Percentiles rank a stretch among this genome's conserved stretches.
Conservation (phyloP, 1,140 invertebrate genomes). For the Bombus superbus region DNA sequence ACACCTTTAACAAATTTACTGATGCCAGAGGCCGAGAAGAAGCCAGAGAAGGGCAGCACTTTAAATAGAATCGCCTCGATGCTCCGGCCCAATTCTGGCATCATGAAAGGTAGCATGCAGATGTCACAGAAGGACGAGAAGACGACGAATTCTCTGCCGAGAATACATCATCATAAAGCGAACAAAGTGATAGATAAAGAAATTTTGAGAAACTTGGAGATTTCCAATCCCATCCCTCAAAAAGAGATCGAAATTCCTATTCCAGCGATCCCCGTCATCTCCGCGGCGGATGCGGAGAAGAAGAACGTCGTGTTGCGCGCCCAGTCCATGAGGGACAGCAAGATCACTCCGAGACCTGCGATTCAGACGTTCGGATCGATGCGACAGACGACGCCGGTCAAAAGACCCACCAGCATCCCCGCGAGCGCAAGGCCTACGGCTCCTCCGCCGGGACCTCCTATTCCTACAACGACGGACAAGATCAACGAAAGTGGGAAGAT, state of each 20-base stretch:
- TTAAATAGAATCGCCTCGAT: constrained; percentile 91
- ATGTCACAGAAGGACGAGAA: constrained; percentile 76
- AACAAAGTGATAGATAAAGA: constrained; percentile 88
- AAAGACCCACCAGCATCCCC: constrained; percentile 88
- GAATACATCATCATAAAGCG: constrained; percentile 85
- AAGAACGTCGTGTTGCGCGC: constrained; percentile 87
- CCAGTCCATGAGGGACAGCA: constrained; percentile 89
- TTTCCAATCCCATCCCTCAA: constrained; percentile 91
- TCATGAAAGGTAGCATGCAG: constrained; percentile 77
- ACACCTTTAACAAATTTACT: constrained; percentile 61
- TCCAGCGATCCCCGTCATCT: constrained; percentile 83
- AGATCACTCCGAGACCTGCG: constrained; percentile 83
- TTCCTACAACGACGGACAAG: constrained; percentile 73
- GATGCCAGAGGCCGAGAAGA: constrained; percentile 78
- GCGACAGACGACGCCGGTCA: constrained; percentile 83
- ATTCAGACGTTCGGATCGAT: constrained; percentile 92
- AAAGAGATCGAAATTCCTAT: constrained; percentile 85
- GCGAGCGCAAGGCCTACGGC: constrained; percentile 85
- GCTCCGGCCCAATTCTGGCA: constrained; percentile 86
- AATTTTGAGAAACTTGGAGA: constrained; percentile 88
- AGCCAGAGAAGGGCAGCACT: constrained; percentile 79
- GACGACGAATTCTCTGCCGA: constrained; percentile 84
- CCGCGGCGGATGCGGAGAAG: constrained; percentile 76
- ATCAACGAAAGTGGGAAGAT: constrained; percentile 73
- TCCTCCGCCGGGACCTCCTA: constrained; percentile 86